Evolutionary conservation across 2,888 invertebrate genomes (phyloP).

Genomic region (Drosophila meridiana): DNA sequence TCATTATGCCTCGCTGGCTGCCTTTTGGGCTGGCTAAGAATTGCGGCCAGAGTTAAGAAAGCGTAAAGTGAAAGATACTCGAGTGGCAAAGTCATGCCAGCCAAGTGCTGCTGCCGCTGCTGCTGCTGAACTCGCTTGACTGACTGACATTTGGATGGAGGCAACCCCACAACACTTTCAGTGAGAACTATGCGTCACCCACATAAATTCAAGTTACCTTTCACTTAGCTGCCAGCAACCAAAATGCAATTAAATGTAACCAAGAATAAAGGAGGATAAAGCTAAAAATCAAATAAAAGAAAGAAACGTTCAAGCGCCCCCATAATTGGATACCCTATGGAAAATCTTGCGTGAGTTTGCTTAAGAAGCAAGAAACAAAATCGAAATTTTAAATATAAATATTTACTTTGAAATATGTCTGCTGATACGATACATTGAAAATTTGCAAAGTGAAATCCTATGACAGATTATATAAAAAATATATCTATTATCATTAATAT

Average conservation of each 20-base stretch:
- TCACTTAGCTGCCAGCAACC: constrained; percentile 54
- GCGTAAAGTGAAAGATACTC: constrained; percentile 70
- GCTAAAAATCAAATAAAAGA: not conserved
- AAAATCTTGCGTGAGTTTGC: not conserved
- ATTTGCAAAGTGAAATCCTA: too few species aligned
- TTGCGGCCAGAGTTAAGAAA: constrained; percentile 67
- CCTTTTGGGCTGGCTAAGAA: constrained; percentile 46
- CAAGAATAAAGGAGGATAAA: constrained; percentile 8
- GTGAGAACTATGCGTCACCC: constrained; percentile 52
- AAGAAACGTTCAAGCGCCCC: not conserved
- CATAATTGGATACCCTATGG: constrained; percentile 9
- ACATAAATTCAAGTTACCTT: constrained; percentile 56
- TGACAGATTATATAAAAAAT: too few species aligned
- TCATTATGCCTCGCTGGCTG: constrained; percentile 67
- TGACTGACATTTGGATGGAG: constrained; percentile 37
- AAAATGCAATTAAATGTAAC: constrained; percentile 60
- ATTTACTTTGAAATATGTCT: too few species aligned
- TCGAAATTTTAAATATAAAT: not conserved
- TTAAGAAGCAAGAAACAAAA: not conserved
- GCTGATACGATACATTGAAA: too few species aligned
- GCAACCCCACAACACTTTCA: constrained; percentile 43
- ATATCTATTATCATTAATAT: too few species aligned
- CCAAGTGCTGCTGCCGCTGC: constrained; percentile 46
- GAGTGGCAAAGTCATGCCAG: constrained; percentile 54
- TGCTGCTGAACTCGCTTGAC: constrained; percentile 9